These are phyloP conservation scores for Drosophila orena DNA, from an alignment of 1,140 invertebrate species.

Conservation along the genomic window DNA sequence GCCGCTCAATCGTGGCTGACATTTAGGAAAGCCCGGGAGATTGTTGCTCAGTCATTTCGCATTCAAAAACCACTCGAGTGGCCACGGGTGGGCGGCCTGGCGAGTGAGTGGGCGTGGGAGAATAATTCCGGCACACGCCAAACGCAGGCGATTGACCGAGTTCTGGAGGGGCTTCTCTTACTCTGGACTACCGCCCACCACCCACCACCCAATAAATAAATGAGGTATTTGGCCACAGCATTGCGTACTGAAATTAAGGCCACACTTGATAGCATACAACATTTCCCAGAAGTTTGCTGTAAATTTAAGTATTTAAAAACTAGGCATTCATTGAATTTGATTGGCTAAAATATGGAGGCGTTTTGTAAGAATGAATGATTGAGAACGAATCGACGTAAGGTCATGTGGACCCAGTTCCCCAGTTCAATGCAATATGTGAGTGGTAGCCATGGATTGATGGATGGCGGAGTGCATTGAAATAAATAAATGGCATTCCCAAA, in stretches of 20 bases:
- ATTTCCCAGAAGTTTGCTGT: neutral
- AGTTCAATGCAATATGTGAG: slow-evolving; percentile 18
- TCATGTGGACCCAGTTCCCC: slow-evolving; percentile 24
- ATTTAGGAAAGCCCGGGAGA: slow-evolving; percentile 63
- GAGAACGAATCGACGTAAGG: slow-evolving; percentile 24
- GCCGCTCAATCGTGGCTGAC: slow-evolving; percentile 50
- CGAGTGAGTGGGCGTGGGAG: slow-evolving; percentile 8
- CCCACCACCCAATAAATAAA: neutral
- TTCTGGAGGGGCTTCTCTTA: slow-evolving; percentile 7
- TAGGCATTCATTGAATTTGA: slow-evolving; percentile 4
- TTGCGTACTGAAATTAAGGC: neutral
- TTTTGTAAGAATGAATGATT: slow-evolving; percentile 8
- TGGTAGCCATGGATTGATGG: slow-evolving; percentile 17
- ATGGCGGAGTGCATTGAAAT: slow-evolving; percentile 18
- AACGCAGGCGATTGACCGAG: slow-evolving; percentile 40
- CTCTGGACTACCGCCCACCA: slow-evolving; percentile 1
- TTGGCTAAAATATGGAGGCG: slow-evolving; percentile 25
- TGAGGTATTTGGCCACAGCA: slow-evolving; percentile 2
- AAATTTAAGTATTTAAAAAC: slow-evolving; percentile 9
- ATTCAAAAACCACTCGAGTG: slow-evolving; percentile 63
- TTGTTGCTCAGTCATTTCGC: slow-evolving; percentile 52
- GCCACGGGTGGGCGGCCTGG: slow-evolving; percentile 36
- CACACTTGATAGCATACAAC: neutral
- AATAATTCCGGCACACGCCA: slow-evolving; percentile 8
- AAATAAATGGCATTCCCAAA: slow-evolving; percentile 26